These are phyloP conservation scores for Dryadula phaetusa DNA, from an alignment of 2,888 invertebrate species.

Conservation along the genomic window DNA sequence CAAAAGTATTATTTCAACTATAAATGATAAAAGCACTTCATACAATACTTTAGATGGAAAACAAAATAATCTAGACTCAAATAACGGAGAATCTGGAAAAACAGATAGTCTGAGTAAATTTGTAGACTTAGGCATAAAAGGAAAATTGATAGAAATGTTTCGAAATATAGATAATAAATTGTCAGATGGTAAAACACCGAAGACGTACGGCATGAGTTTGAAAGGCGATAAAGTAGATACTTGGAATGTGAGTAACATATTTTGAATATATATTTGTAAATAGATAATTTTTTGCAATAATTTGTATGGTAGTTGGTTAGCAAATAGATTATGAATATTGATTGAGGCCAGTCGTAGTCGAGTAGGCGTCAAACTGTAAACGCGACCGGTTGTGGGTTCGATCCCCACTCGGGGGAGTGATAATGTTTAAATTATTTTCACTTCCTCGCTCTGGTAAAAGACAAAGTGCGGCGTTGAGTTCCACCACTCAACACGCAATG, in stretches of 20 bases:
- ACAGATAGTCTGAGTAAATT: not conserved
- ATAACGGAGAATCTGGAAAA: not conserved
- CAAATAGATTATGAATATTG: too few species aligned
- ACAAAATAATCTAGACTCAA: not conserved
- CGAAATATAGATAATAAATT: constrained; percentile 13
- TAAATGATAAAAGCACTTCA: not conserved
- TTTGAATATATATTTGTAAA: not conserved
- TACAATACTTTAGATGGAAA: not conserved
- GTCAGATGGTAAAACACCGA: constrained; percentile 13
- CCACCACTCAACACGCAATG: too few species aligned
- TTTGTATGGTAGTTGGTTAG: too few species aligned
- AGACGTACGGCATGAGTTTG: constrained; percentile 41
- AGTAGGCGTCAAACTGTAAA: too few species aligned
- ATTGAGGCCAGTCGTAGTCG: too few species aligned
- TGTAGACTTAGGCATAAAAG: not conserved
- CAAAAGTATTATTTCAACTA: not conserved
- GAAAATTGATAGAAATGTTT: constrained; percentile 16
- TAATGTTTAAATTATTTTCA: too few species aligned
- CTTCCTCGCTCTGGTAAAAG: too few species aligned
- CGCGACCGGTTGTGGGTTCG: too few species aligned
- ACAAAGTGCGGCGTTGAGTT: too few species aligned
- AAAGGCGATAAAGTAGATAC: constrained; percentile 30
- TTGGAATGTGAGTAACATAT: constrained; percentile 43
- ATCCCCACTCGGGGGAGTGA: too few species aligned
- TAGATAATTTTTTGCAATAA: not conserved